These are phyloP conservation scores for Mesoclemmys tuberculata DNA, from an alignment of 2,113 vertebrate species.

Conservation along the genomic window DNA sequence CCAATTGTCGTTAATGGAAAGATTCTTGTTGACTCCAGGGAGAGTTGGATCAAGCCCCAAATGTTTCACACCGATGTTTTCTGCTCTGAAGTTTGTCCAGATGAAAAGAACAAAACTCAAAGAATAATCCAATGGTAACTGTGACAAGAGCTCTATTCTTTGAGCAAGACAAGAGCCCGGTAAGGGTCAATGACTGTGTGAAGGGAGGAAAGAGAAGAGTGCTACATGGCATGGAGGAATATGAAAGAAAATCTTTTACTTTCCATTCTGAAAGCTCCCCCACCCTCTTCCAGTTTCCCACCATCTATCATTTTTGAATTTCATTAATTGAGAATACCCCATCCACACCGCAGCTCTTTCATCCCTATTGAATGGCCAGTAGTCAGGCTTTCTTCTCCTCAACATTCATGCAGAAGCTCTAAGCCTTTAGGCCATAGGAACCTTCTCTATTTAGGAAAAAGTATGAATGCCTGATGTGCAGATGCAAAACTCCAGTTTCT, in stretches of 20 bases:
- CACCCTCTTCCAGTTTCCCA: not conserved
- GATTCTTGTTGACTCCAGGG: not conserved
- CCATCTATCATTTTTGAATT: not conserved
- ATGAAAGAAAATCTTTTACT: slow-evolving; percentile 43
- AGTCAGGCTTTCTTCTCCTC: not conserved
- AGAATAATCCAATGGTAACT: not conserved
- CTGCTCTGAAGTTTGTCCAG: fast-evolving
- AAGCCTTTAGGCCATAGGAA: not conserved
- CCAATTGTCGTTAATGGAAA: not conserved
- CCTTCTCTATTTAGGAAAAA: not conserved
- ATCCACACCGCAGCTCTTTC: slow-evolving; percentile 46
- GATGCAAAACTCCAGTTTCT: not conserved
- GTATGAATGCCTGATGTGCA: not conserved
- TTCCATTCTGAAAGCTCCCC: not conserved
- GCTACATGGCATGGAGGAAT: not conserved
- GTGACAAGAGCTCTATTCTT: slow-evolving; percentile 51
- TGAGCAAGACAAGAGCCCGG: not conserved
- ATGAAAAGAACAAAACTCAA: not conserved
- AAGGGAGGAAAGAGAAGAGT: not conserved
- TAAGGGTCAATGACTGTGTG: not conserved
- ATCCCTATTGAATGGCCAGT: not conserved
- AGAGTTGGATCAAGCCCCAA: not conserved
- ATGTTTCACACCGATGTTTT: fast-evolving
- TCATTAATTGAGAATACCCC: slow-evolving; percentile 30
- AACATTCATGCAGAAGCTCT: not conserved